Conservation (phyloP, 2,888 invertebrate genomes). For the Sthenelais limicola region DNA sequence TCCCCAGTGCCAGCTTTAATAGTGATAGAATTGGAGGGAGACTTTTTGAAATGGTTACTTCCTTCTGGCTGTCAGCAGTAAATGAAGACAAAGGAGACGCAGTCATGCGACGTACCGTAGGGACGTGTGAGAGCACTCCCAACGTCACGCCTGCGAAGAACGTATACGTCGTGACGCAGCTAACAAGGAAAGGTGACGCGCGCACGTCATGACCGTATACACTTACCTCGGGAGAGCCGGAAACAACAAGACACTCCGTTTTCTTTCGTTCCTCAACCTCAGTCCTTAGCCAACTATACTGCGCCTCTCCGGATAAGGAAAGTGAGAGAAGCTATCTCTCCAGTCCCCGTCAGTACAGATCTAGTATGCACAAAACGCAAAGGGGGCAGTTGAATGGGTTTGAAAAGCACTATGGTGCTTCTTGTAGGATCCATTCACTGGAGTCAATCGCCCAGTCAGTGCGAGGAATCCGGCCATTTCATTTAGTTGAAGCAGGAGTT, state of each 20-base stretch:
- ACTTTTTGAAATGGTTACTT: slow-evolving; percentile 12
- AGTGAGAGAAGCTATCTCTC: too few relatives aligned
- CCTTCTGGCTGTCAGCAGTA: slow-evolving; percentile 8
- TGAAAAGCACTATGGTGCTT: too few relatives aligned
- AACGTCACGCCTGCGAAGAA: not conserved
- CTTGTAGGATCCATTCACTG: too few relatives aligned
- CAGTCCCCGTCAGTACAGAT: too few relatives aligned
- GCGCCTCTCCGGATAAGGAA: too few relatives aligned
- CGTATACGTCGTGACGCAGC: not conserved
- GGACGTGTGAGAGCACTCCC: not conserved
- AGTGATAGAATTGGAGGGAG: slow-evolving; percentile 2
- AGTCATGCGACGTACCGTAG: slow-evolving; percentile 10
- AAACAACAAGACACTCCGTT: not conserved
- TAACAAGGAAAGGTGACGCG: slow-evolving; percentile 13
- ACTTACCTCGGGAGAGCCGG: too few relatives aligned
- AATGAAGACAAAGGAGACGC: slow-evolving; percentile 31
- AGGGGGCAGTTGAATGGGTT: too few relatives aligned
- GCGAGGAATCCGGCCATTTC: too few relatives aligned
- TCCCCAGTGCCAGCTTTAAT: slow-evolving; percentile 6
- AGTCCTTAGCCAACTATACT: not conserved
- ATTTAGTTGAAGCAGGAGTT: too few relatives aligned
- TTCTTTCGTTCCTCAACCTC: not conserved
- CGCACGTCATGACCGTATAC: slow-evolving; percentile 15
- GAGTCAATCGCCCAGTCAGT: too few relatives aligned
- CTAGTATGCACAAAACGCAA: too few relatives aligned